phyloP scores from a whole-genome alignment of 1,140 invertebrate genomes.

The Coboldia fuscipes region DNA sequence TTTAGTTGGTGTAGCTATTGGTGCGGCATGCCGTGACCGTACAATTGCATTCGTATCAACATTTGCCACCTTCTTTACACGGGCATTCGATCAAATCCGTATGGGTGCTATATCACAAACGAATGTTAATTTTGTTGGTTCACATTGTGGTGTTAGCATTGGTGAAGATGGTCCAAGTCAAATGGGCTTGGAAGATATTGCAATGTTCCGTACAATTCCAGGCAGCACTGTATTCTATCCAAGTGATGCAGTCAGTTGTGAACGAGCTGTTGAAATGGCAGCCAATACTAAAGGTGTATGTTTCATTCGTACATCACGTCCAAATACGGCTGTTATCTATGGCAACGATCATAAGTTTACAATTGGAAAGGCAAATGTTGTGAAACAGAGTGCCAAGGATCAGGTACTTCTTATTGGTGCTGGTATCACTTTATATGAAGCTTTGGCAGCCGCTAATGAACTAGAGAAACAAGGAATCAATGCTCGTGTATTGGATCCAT shows the following conservation, averaged over 20 bases:
- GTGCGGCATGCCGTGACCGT: slow-evolving; percentile 69
- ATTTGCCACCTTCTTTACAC: slow-evolving; percentile 93
- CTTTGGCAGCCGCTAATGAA: slow-evolving; percentile 60
- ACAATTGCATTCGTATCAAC: slow-evolving; percentile 86
- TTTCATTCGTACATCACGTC: slow-evolving; percentile 88
- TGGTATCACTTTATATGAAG: slow-evolving; percentile 84
- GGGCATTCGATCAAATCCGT: slow-evolving; percentile 93
- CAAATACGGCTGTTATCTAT: slow-evolving; percentile 75
- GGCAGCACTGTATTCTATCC: slow-evolving; percentile 93
- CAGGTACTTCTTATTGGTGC: slow-evolving; percentile 72
- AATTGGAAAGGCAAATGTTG: slow-evolving; percentile 60
- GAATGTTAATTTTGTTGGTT: slow-evolving; percentile 88
- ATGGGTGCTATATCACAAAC: slow-evolving; percentile 98
- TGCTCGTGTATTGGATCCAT: slow-evolving; percentile 73
- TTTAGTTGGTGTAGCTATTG: slow-evolving; percentile 87
- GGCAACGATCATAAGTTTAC: slow-evolving; percentile 65
- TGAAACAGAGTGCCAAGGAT: slow-evolving; percentile 52
- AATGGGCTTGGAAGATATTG: slow-evolving; percentile 97
- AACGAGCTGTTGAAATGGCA: slow-evolving; percentile 84
- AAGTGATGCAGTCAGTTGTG: slow-evolving; percentile 81
- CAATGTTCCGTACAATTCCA: slow-evolving; percentile 85
- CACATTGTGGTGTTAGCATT: slow-evolving; percentile 89
- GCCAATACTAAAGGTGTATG: slow-evolving; percentile 91
- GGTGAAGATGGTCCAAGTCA: slow-evolving; percentile 98
- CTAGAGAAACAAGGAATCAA: slow-evolving; percentile 46